A percentile compares a stretch with the other conserved stretches of the same genome.
phyloP scores from a whole-genome alignment of 2,113 vertebrate species.

The Sula dactylatra region DNA sequence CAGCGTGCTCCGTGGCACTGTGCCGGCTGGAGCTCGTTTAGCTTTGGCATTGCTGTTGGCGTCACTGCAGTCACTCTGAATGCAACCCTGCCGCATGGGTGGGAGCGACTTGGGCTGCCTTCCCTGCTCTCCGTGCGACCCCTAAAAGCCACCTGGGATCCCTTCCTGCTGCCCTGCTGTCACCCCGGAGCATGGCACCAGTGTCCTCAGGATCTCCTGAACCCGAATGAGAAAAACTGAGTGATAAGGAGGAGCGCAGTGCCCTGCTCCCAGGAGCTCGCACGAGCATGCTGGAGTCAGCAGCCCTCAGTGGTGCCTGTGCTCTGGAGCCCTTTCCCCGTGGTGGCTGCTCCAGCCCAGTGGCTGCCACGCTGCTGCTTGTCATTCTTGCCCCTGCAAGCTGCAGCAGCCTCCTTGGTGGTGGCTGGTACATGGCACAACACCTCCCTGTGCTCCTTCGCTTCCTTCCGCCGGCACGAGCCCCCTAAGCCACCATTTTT shows the following conservation, averaged over 20 bases:
- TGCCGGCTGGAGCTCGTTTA: fast-evolving
- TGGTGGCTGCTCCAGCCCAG: not conserved
- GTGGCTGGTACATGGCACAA: not conserved
- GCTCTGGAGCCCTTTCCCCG: not conserved
- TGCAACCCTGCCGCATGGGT: fast-evolving
- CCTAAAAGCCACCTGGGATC: not conserved
- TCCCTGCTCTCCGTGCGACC: fast-evolving
- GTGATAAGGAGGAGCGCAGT: fast-evolving
- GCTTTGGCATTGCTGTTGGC: fast-evolving
- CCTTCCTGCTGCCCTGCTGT: not conserved
- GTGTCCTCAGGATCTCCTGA: not conserved
- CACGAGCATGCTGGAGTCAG: fast-evolving
- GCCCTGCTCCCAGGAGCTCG: not conserved
- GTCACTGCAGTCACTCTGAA: not conserved
- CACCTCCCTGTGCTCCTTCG: not conserved
- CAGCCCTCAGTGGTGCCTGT: not conserved
- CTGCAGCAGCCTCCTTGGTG: not conserved
- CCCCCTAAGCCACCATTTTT: not conserved
- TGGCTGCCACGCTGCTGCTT: not conserved
- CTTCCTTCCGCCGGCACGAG: conserved; percentile 22
- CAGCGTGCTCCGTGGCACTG: fast-evolving
- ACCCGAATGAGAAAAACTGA: not conserved
- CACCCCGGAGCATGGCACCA: fast-evolving
- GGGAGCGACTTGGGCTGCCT: not conserved
- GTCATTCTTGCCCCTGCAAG: not conserved